Evolutionary conservation across 2,113 vertebrate species (phyloP), one percentile per base, ranked within the genome.

Genomic region (Mastomys coucha): DNA sequence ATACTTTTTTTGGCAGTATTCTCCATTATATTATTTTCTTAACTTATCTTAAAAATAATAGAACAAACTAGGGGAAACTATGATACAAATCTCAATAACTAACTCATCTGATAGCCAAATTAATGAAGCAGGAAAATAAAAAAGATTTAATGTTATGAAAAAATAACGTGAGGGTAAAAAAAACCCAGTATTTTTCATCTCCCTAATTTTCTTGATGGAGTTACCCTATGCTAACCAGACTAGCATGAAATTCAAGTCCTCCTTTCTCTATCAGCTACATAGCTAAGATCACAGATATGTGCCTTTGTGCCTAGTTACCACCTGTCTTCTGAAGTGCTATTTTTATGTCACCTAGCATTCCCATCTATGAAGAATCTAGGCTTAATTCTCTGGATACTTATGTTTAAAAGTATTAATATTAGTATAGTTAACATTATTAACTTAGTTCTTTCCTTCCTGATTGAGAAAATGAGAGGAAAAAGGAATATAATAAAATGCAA

Each of bases 401-500:
- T 51, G 90, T 67, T 91, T 96, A 84, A 91, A 97, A 91, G 89
- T 86, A 89, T 45, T 39, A 97, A 88, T 17, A 72, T 39, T 67
- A 20, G 31, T 93, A 77, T 89, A 89, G 60, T 67, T 85, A 93
- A 42, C 9, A 84, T 7, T 85, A 65, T 45, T 67, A 92, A 88
- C 36, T 97, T 24, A 87, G 17, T 6, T 60, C 36, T 49, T 51
- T 39, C 49, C 67, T 24, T 87, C 65, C 42, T 87, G 31, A 24
- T 36, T 3, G 11, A 45, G 45, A 86, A 93, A 91, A 45, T 2
- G 56, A 49, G 63, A 36, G 22, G 56, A 63, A 84, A 81, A 86
- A 92, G 17, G 53, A 92, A 88, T 8, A 92, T 2, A 90, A n/a
- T 20, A 86, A 86, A 82, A 84, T 53, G 1, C 16, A 95, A 91